Evolutionary conservation across 2,113 vertebrate genomes (phyloP).

Genomic region (Miniopterus natalensis): DNA sequence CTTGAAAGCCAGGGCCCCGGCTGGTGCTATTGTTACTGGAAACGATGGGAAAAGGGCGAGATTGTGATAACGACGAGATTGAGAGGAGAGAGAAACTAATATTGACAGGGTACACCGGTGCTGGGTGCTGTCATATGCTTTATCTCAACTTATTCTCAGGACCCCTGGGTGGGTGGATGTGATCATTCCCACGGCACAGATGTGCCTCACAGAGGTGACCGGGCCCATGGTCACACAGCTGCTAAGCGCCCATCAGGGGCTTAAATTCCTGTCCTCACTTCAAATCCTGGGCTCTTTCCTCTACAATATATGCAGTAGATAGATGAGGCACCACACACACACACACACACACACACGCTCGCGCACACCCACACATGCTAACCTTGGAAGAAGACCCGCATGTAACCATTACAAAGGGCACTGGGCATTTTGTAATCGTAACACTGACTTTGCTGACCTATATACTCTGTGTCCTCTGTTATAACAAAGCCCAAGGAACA

Average conservation of each 20-base stretch:
- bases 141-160: not conserved
- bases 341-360: not conserved
- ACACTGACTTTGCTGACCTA: not conserved
- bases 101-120: not conserved
- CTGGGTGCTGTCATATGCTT: not conserved
- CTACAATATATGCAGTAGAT: not conserved
- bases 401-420: slow-evolving; percentile 1
- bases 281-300: not conserved
- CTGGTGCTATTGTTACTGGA: not conserved
- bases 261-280: not conserved
- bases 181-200: not conserved
- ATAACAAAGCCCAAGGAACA: not conserved
- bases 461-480: not conserved
- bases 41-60: not conserved
- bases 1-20: slow-evolving; percentile 24
- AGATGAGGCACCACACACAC: not conserved
- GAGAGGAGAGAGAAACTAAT: not conserved
- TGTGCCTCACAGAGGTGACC: not conserved
- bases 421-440: not conserved
- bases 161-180: not conserved
- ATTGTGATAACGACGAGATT: not conserved
- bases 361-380: not conserved
- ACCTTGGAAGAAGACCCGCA: not conserved
- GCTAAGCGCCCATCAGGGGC: not conserved
- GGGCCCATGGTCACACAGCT: not conserved